phyloP scores from a whole-genome alignment of 2,113 vertebrate genomes.

The Paradoxurus hermaphroditus region DNA sequence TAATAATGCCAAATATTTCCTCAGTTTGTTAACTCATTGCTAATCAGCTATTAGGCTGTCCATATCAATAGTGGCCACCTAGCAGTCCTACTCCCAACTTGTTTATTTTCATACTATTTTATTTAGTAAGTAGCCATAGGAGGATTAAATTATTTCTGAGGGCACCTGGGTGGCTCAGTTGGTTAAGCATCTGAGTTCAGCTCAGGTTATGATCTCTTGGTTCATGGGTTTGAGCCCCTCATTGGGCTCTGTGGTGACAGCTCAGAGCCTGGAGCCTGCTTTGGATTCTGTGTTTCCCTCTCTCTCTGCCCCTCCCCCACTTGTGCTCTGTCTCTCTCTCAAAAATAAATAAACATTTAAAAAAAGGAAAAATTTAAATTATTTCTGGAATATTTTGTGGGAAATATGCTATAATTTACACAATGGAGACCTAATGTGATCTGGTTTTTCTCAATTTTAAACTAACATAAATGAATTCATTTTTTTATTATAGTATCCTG shows the following conservation, averaged over 20 bases:
- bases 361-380: neutral
- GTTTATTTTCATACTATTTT: neutral
- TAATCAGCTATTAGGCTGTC: neutral
- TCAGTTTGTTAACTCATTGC: neutral
- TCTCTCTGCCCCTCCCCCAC: too few species aligned
- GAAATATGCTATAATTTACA: neutral
- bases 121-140: neutral
- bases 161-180: too few species aligned
- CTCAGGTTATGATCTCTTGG: too few species aligned
- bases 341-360: too few species aligned
- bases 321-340: too few species aligned
- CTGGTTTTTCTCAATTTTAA: neutral
- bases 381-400: conserved; percentile 28
- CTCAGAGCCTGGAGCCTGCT: too few species aligned
- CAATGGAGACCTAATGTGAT: neutral
- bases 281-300: too few species aligned
- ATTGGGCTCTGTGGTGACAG: too few species aligned
- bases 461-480: neutral
- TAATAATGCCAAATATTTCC: neutral
- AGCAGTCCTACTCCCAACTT: neutral
- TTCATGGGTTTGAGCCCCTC: too few species aligned
- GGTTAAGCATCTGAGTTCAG: too few species aligned
- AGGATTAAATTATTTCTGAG: conserved; percentile 6
- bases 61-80: neutral
- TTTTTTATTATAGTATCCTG: neutral